Evolutionary conservation across 35 echinoderm and acorn worm species (phyloP).

Genomic region (Diadema setosum): DNA sequence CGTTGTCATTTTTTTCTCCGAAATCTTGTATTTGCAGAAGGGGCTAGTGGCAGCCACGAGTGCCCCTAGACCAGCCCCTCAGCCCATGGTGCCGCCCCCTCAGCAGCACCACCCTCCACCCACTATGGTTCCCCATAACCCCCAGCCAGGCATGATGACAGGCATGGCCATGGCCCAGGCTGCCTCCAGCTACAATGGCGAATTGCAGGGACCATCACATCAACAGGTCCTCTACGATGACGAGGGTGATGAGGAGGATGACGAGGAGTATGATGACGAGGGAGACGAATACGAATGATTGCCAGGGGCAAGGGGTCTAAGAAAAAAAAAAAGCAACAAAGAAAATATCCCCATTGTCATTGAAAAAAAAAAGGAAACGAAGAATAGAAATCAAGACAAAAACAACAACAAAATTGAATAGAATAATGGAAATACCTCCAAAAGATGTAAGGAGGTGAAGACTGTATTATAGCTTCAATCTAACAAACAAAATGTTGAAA

Average conservation of each 20-base stretch:
- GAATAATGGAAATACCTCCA: background rate
- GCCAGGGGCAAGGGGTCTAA: too few species aligned
- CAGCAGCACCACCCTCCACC: background rate
- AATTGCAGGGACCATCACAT: background rate
- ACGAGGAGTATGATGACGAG: conserved; percentile 1
- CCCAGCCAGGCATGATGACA: conserved; percentile 9
- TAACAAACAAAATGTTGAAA: background rate
- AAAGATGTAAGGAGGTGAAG: background rate
- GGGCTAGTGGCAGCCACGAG: conserved; percentile 1
- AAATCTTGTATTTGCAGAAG: background rate
- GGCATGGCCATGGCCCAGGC: conserved; percentile 19
- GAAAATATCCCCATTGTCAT: too few species aligned
- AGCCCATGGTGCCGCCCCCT: background rate
- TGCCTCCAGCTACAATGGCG: background rate
- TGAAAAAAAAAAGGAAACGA: too few species aligned
- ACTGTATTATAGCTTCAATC: conserved; percentile 11
- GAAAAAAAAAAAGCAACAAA: too few species aligned
- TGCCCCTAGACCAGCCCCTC: background rate
- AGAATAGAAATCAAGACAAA: background rate
- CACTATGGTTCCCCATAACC: conserved; percentile 8
- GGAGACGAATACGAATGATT: conserved; percentile 6
- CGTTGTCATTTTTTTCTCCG: background rate
- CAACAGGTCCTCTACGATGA: conserved; percentile 14
- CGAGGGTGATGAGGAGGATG: background rate
- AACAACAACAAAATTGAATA: background rate